Evolutionary conservation across 2,797 vertebrate genomes (phyloP).

Genomic region (Furcifer pardalis): DNA sequence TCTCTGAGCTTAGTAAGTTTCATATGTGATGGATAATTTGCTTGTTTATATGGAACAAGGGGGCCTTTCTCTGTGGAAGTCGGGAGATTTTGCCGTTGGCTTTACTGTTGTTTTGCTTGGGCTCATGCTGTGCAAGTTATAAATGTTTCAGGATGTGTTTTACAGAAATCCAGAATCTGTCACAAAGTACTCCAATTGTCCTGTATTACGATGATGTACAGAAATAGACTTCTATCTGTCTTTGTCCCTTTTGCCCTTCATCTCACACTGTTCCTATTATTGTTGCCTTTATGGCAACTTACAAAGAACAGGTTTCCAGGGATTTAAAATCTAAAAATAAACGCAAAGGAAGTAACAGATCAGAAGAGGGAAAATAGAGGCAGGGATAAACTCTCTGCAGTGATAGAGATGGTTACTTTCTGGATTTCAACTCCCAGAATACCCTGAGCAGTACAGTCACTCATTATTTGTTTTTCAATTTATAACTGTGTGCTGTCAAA

Average conservation of each 20-base stretch:
- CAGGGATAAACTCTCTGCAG: background rate
- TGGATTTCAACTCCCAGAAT: background rate
- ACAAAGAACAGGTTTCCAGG: background rate
- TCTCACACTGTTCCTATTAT: background rate
- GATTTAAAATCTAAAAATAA: background rate
- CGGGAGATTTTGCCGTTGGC: background rate
- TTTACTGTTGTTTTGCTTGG: background rate
- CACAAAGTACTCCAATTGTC: background rate
- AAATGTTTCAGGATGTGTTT: conserved; percentile 29
- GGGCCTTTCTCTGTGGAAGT: background rate
- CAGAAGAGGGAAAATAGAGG: background rate
- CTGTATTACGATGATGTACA: background rate
- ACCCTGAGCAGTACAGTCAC: background rate
- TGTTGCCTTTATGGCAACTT: background rate
- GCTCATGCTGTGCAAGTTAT: background rate
- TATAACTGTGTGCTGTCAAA: background rate
- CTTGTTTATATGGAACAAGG: background rate
- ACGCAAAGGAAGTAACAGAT: background rate
- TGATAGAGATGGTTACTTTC: background rate
- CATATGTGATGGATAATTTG: rapidly evolving
- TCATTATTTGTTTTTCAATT: too few species aligned
- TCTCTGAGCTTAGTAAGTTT: conserved; percentile 96
- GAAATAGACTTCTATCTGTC: background rate
- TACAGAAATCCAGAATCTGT: conserved; percentile 35
- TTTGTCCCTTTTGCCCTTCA: background rate